Evolutionary conservation across 2,113 vertebrate species (phyloP).

Genomic region (Scomber scombrus): DNA sequence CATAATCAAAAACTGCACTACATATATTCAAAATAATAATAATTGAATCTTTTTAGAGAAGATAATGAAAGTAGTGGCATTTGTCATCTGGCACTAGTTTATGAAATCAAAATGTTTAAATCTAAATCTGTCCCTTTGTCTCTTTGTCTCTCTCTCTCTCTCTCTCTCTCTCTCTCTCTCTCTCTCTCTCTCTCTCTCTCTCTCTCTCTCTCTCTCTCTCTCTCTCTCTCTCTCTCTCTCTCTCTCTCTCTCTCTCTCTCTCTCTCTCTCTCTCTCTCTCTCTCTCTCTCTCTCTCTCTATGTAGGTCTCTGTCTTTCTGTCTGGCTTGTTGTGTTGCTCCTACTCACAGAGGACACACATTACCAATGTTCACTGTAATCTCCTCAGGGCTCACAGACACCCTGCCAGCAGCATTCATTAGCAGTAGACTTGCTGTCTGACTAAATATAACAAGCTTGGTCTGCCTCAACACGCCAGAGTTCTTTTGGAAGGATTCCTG

Average conservation of each 20-base stretch:
- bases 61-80: background rate
- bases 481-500: conserved; percentile 62
- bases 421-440: conserved; percentile 78
- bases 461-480: conserved; percentile 76
- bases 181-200: no score
- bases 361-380: conserved; percentile 76
- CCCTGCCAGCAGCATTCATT: conserved; percentile 84
- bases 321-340: conserved; percentile 55
- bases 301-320: conserved; percentile 43
- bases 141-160: no score
- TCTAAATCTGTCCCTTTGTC: conserved; percentile 14
- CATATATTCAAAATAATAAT: background rate
- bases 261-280: no score
- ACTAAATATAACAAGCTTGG: conserved; percentile 84
- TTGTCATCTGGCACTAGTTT: background rate
- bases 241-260: no score
- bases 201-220: no score
- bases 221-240: no score
- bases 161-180: no score
- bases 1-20: background rate
- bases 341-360: conserved; percentile 70
- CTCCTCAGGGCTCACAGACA: conserved; percentile 78
- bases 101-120: conserved; percentile 5
- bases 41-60: background rate
- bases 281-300: conserved; percentile 14